Conservation (phyloP, 23 tunicate genomes). For the Ciona savignyi region DNA sequence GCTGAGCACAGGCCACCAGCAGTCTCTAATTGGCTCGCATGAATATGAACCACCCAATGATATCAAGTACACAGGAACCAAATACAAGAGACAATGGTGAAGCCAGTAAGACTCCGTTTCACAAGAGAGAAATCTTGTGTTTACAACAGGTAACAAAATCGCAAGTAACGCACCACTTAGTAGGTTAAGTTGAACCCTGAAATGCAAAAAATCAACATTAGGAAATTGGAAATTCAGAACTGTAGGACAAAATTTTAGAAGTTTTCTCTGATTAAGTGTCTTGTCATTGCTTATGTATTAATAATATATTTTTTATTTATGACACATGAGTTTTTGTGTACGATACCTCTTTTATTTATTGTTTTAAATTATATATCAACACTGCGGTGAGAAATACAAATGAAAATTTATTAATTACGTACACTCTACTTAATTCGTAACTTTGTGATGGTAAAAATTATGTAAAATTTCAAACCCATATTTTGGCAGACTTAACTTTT, state of each 20-base stretch:
- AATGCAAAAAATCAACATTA: neutral
- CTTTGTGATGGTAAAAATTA: too few relatives aligned
- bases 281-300: neutral
- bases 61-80: conserved; percentile 55
- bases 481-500: too few relatives aligned
- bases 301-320: too few relatives aligned
- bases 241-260: neutral
- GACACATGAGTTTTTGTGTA: neutral
- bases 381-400: too few relatives aligned
- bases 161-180: conserved; percentile 80
- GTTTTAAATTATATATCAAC: too few relatives aligned
- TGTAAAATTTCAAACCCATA: too few relatives aligned
- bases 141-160: conserved; percentile 56
- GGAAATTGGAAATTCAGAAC: neutral
- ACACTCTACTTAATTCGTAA: neutral
- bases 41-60: conserved; percentile 51
- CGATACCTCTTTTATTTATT: too few relatives aligned
- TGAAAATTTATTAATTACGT: too few relatives aligned
- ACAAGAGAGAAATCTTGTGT: conserved; percentile 59
- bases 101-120: conserved; percentile 77
- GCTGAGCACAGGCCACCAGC: conserved; percentile 60
- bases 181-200: conserved; percentile 68
- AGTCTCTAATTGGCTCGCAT: conserved; percentile 44
- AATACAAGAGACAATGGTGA: conserved; percentile 72
- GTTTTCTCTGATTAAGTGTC: neutral